Evolutionary conservation across 1,140 invertebrate species (phyloP).

Genomic region (Caenorhabditis remanei): DNA sequence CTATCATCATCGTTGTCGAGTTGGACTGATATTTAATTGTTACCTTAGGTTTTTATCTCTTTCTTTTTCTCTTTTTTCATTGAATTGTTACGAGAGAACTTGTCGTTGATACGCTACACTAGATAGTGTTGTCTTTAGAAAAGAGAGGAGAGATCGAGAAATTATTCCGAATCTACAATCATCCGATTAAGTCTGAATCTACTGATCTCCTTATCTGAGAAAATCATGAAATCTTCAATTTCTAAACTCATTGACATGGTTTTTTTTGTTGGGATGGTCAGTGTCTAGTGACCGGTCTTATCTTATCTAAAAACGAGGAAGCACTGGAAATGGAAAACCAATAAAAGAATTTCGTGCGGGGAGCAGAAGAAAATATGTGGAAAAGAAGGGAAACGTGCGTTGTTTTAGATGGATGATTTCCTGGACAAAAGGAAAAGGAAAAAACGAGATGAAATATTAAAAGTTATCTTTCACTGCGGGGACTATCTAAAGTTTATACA

Average conservation of each 20-base stretch:
- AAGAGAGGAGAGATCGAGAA: background rate
- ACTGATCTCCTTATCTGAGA: too few relatives aligned
- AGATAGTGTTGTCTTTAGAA: background rate
- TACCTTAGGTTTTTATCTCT: constrained; percentile 1
- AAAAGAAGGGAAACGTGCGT: background rate
- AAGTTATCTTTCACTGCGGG: too few relatives aligned
- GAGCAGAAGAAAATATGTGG: background rate
- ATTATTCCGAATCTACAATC: background rate
- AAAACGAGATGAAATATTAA: too few relatives aligned
- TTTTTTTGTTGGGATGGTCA: background rate
- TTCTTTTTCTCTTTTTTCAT: background rate
- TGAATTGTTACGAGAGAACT: background rate
- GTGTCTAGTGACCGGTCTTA: constrained; percentile 17
- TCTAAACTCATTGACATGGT: background rate
- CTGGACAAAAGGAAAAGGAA: too few relatives aligned
- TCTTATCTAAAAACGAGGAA: constrained; percentile 24
- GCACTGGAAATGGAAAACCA: constrained; percentile 18
- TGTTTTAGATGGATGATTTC: too few relatives aligned
- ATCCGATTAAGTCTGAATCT: too few relatives aligned
- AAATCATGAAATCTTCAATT: too few relatives aligned
- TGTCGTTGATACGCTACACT: constrained; percentile 6
- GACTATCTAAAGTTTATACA: too few relatives aligned
- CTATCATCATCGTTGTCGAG: background rate
- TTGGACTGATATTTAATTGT: background rate
- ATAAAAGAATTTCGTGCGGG: background rate